Conservation (phyloP, 2,113 vertebrate species). For the Polypterus bichir region DNA sequence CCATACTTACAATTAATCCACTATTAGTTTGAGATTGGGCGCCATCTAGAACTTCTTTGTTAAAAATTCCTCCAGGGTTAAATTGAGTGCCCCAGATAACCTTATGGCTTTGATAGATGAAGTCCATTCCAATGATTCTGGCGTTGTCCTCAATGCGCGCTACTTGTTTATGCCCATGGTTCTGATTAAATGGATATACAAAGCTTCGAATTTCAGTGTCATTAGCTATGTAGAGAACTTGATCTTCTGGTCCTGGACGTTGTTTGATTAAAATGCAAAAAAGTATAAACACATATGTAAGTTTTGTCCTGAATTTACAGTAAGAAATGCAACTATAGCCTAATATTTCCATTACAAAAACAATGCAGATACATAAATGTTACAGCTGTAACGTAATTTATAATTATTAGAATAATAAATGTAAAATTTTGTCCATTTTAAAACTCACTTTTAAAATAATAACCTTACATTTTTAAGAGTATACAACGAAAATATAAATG, state of each 20-base stretch:
- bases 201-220: slow-evolving; percentile 98
- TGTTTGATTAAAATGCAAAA: slow-evolving; percentile 35
- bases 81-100: slow-evolving; percentile 97
- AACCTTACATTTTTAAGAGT: too few relatives aligned
- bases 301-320: slow-evolving; percentile 29
- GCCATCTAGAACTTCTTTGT: slow-evolving; percentile 70
- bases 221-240: slow-evolving; percentile 97
- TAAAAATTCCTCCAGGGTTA: slow-evolving; percentile 96
- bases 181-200: slow-evolving; percentile 97
- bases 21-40: slow-evolving; percentile 74
- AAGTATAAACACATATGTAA: slow-evolving; percentile 30
- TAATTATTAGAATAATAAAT: too few relatives aligned
- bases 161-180: slow-evolving; percentile 80
- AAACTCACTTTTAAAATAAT: too few relatives aligned
- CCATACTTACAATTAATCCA: slow-evolving; percentile 85
- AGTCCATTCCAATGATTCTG: slow-evolving; percentile 92
- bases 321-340: background rate
- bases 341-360: background rate
- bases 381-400: background rate
- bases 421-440: too few relatives aligned
- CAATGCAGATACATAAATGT: background rate
- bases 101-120: slow-evolving; percentile 84
- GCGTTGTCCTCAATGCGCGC: slow-evolving; percentile 92
- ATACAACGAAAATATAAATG: too few relatives aligned
- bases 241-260: slow-evolving; percentile 90